Evolutionary conservation across 2,888 invertebrate species (phyloP), one percentile per base, ranked within the genome.

Genomic region (Disparrhopalites patrizii): DNA sequence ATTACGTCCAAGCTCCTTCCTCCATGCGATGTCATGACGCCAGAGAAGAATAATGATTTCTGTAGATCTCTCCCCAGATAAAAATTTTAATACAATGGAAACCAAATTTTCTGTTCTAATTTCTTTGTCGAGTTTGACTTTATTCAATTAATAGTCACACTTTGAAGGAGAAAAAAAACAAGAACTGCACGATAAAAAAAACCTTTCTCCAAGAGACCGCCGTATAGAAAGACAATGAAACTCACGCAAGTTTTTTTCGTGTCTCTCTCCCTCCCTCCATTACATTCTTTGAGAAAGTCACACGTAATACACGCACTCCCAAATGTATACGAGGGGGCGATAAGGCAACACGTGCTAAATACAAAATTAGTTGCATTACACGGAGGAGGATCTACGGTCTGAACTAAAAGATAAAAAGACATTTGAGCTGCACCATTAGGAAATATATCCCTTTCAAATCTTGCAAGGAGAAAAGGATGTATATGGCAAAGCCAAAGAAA

Each of bases 291-390:
- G n/a, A n/a, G n/a, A n/a, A n/a, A n/a, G n/a, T n/a, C n/a, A n/a
- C n/a, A n/a, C n/a, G n/a, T n/a, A n/a, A n/a, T n/a, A n/a, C n/a
- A n/a, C n/a, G n/a, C n/a, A n/a, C n/a, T n/a, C n/a, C n/a, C n/a
- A n/a, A n/a, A n/a, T n/a, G n/a, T n/a, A n/a, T n/a, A n/a, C n/a
- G n/a, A n/a, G n/a, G n/a, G n/a, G n/a, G n/a, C n/a, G n/a, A n/a
- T n/a, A n/a, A n/a, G n/a, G n/a, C n/a, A n/a, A 52, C 52, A 52
- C 52, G 52, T 52, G 52, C 52, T 28, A 52, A 52, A 52, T 52
- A 25, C 30, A 28, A 15, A 27, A 27, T 15, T 27, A 27, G 27
- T 52, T 13, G 7, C n/a, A 28, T 52, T 52, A 52, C 27, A 13
- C 25, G n/a, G n/a, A n/a, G n/a, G n/a, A n/a, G n/a, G n/a, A n/a